Conservation (phyloP, 2,797 vertebrate genomes). For the Microcaecilia unicolor region DNA sequence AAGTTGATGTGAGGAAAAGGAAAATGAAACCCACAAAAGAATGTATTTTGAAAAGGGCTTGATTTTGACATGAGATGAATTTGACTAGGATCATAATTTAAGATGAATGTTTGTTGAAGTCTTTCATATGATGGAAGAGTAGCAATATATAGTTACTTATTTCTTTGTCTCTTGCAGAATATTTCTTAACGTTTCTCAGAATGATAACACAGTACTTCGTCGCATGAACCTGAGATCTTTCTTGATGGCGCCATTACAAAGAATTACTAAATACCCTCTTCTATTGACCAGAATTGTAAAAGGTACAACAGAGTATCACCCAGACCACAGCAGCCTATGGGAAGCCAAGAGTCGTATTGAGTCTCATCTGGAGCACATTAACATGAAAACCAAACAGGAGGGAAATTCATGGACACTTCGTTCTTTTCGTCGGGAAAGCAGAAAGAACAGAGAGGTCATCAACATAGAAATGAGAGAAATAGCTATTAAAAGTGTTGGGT, state of each 20-base stretch:
- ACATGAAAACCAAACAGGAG: constrained; percentile 88
- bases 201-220: constrained; percentile 81
- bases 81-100: too few relatives aligned
- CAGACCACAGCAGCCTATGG: constrained; percentile 69
- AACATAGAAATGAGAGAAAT: constrained; percentile 85
- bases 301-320: constrained; percentile 74
- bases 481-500: constrained; percentile 78
- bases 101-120: too few relatives aligned
- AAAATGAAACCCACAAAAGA: too few relatives aligned
- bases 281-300: constrained; percentile 82
- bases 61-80: too few relatives aligned
- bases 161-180: constrained; percentile 55
- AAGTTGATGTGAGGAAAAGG: too few relatives aligned
- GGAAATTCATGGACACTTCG: constrained; percentile 78
- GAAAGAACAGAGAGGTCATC: constrained; percentile 80
- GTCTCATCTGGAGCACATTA: constrained; percentile 89
- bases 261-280: constrained; percentile 84
- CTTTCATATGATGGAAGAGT: constrained; percentile 3
- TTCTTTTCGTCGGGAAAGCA: constrained; percentile 82
- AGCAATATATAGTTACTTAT: constrained; percentile 3
- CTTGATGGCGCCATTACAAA: constrained; percentile 83
- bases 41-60: too few relatives aligned
- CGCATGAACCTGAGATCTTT: constrained; percentile 89
- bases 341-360: constrained; percentile 86
- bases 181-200: constrained; percentile 87